A percentile compares a stretch with the other conserved stretches of the same genome.
Conservation (phyloP, 2,888 invertebrate species). For the Panzeria rudis region DNA sequence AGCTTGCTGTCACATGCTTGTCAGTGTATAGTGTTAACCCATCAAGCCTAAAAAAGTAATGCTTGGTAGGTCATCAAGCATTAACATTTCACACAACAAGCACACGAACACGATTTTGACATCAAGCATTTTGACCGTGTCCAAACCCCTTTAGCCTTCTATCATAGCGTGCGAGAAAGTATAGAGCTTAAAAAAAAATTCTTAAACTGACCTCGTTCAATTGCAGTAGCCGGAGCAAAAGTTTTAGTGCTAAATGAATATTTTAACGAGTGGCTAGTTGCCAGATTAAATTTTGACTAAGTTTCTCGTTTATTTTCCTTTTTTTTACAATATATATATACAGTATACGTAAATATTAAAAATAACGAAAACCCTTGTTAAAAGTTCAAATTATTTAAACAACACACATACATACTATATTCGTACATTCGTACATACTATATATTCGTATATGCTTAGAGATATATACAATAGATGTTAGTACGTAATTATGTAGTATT, state of each 20-base stretch:
- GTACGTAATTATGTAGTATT: neutral
- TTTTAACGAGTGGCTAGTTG: conserved; percentile 71
- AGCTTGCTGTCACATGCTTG: no score
- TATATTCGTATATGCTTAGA: neutral
- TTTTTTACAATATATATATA: conserved; percentile 2
- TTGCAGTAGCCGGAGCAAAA: conserved; percentile 5
- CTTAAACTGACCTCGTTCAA: conserved; percentile 3
- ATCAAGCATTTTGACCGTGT: no score
- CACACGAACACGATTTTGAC: no score
- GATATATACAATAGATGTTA: neutral
- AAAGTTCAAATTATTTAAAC: conserved; percentile 61
- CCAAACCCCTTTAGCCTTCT: no score
- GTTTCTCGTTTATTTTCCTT: conserved; percentile 31
- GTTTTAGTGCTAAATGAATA: conserved; percentile 61
- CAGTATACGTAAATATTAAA: conserved; percentile 21
- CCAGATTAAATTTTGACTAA: conserved; percentile 60
- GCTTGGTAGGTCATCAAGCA: no score
- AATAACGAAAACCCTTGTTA: conserved; percentile 44
- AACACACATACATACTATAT: neutral
- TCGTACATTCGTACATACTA: neutral
- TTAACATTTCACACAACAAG: no score
- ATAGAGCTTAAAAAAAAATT: neutral
- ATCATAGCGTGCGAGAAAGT: no score
- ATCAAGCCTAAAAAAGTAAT: no score
- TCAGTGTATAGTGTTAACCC: no score